Evolutionary conservation across 2,113 vertebrate genomes (phyloP), one percentile per base, ranked within the genome.

Genomic region (Sapajus apella): DNA sequence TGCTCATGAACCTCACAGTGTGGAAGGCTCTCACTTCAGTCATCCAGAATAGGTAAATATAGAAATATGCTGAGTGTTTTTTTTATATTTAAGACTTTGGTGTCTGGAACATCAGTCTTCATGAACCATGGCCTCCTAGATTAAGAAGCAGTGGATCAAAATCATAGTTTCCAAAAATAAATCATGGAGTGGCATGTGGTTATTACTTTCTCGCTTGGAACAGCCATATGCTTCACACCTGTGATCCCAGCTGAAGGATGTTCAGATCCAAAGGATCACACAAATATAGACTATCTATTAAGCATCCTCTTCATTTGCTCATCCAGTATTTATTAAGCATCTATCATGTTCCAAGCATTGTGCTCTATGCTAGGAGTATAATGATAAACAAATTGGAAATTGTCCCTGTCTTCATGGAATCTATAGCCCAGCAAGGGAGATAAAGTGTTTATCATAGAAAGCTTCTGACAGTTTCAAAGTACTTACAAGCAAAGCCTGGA

Each of bases 161-260:
- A 80, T 84, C 87, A 52, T n/a, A 77, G 50, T 81, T 95, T 72
- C 87, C 76, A 70, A 72, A 96, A 87, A 45, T 94, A 88, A 87
- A 35, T 64, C 47, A 13, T 6, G 40, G n/a, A 64, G 30, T 87
- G 52, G 16, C 83, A 45, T 27, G 68, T 91, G 79, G 75, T 89
- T 90, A 84, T 80, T 76, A 82, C 66, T 92, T 86, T 94, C 52
- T 91, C 50, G 27, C 86, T 91, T 68, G 30, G 47, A 75, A 61
- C 58, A 72, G 18, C 88, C 81, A 7, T 68, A 17, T 50, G 32
- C 58, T 66, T 47, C 93, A 83, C 47, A 79, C 79, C 86, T 95
- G 73, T 97, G 94, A 76, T 72, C 72, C 55, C 64, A 84, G 6
- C 80, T 96, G 80, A 87, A 95, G 66, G 82, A 40, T 47, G 70